A percentile compares a stretch with the other conserved stretches of the same genome.
Evolutionary conservation across 2,797 vertebrate genomes (phyloP).

Genomic region (Gymnoscopelus braueri): DNA sequence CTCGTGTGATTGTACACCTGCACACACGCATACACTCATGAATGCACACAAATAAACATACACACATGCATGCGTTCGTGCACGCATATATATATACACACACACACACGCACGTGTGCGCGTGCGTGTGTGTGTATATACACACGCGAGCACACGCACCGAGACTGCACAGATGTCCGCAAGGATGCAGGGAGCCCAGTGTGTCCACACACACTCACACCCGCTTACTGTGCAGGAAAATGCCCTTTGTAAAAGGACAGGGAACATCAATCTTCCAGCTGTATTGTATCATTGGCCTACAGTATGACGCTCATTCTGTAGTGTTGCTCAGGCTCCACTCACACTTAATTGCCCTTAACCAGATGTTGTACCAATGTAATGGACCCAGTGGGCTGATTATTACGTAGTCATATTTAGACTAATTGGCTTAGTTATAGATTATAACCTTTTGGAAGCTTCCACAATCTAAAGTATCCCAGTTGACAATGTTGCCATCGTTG

Average conservation of each 20-base stretch:
- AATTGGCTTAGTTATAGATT: constrained; percentile 18
- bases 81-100: not conserved
- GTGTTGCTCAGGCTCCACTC: constrained; percentile 41
- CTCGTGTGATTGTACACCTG: no score
- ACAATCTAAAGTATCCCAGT: not conserved
- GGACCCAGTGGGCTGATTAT: constrained; percentile 31
- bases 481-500: not conserved
- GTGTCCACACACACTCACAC: constrained; percentile 70
- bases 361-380: constrained; percentile 9
- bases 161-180: constrained; percentile 47
- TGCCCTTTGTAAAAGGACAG: constrained; percentile 80
- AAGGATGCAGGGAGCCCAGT: constrained; percentile 66
- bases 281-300: constrained; percentile 43
- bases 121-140: no score
- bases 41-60: constrained; percentile 6
- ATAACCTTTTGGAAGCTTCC: not conserved
- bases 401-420: constrained; percentile 23
- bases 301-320: constrained; percentile 62
- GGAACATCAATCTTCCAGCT: constrained; percentile 71
- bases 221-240: constrained; percentile 81
- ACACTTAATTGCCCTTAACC: constrained; percentile 55
- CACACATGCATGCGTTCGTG: not conserved
- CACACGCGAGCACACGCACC: no score
- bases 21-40: constrained; percentile 10
- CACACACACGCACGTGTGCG: not conserved